A percentile compares a stretch with the other conserved stretches of the same genome.
These are phyloP conservation scores for Mylabris phalerata DNA, from an alignment of 1,140 invertebrate species.

Conservation along the genomic window DNA sequence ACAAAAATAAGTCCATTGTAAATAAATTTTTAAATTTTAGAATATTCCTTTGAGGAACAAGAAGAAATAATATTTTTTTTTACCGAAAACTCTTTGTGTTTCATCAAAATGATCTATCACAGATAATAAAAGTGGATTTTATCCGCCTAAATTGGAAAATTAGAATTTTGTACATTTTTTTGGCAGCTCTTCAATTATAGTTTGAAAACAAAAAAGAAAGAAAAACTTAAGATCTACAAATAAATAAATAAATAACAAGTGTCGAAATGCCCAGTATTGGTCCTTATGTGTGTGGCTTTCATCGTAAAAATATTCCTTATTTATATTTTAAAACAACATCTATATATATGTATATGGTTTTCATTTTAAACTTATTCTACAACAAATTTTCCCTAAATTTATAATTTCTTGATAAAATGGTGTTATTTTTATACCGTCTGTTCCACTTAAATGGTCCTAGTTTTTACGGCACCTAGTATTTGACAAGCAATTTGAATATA, in stretches of 20 bases:
- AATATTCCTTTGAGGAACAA: background rate
- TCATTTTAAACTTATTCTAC: background rate
- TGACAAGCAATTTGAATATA: too few species aligned
- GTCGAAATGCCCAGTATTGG: constrained; percentile 25
- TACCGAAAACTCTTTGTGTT: background rate
- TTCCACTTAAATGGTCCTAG: too few species aligned
- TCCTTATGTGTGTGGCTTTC: constrained; percentile 11
- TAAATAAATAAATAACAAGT: background rate
- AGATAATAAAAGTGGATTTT: constrained; percentile 10
- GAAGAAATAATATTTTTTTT: background rate
- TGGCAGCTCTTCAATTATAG: constrained; percentile 20
- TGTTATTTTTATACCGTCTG: background rate
- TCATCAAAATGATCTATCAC: constrained; percentile 6
- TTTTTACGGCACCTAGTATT: too few species aligned
- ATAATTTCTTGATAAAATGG: constrained; percentile 11
- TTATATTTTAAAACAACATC: too few species aligned
- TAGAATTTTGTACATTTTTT: constrained; percentile 25
- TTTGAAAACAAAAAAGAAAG: too few species aligned
- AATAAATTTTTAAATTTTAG: background rate
- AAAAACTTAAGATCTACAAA: too few species aligned
- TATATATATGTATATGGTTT: too few species aligned
- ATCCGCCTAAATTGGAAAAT: constrained; percentile 4
- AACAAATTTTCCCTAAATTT: background rate
- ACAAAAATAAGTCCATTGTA: too few species aligned
- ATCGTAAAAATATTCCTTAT: background rate